phyloP scores from a whole-genome alignment of 2,888 invertebrate species.

The Xylota sylvarum region DNA sequence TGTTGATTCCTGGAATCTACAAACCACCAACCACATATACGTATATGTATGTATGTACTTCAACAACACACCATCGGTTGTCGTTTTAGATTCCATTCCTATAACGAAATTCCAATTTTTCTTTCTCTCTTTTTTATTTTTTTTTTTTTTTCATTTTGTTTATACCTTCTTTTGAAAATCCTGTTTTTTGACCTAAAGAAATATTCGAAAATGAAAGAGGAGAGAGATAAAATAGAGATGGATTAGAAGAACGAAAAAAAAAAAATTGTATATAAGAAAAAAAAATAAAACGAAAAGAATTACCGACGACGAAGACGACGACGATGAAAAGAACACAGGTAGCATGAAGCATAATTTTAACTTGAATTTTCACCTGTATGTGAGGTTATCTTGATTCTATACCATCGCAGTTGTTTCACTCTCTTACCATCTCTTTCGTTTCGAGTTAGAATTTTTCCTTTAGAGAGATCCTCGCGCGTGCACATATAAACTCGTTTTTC shows the following conservation, averaged over 20 bases:
- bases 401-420: constrained; percentile 57
- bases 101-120: constrained; percentile 63
- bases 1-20: constrained; percentile 73
- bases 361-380: constrained; percentile 77
- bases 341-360: constrained; percentile 71
- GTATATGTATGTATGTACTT: too few relatives aligned
- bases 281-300: constrained; percentile 14
- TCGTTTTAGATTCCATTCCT: constrained; percentile 75
- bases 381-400: constrained; percentile 72
- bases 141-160: constrained; percentile 32
- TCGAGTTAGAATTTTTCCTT: constrained; percentile 54
- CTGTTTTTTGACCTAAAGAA: constrained; percentile 78
- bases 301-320: constrained; percentile 9
- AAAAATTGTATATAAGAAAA: constrained; percentile 4
- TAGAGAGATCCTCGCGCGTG: constrained; percentile 47
- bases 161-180: constrained; percentile 63
- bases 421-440: constrained; percentile 47
- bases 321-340: constrained; percentile 71
- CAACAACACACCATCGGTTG: constrained; percentile 50
- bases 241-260: constrained; percentile 56
- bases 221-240: constrained; percentile 60
- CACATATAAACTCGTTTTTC: constrained; percentile 71
- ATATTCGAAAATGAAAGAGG: constrained; percentile 71
- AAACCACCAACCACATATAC: constrained; percentile 15
- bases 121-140: constrained; percentile 21